A percentile compares a stretch with the other conserved stretches of the same genome.
Conservation (phyloP, 1,140 invertebrate species). For the Neodiprion lecontei region DNA sequence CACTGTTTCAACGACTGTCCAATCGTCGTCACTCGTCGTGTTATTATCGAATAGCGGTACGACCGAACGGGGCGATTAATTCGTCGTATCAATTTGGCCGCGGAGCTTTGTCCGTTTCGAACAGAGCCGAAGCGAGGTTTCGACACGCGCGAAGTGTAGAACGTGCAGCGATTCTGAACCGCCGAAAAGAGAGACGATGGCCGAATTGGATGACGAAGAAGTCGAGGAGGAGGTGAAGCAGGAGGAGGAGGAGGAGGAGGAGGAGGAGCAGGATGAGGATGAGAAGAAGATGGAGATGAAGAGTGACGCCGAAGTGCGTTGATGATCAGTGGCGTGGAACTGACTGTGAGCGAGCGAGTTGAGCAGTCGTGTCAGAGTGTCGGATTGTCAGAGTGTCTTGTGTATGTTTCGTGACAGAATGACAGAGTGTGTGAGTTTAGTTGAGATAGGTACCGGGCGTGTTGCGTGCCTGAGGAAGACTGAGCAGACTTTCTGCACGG, state of each 20-base stretch:
- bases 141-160: background rate
- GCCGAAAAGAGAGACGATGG: no score
- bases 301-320: background rate
- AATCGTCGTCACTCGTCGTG: no score
- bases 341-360: background rate
- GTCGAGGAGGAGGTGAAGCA: no score
- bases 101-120: no score
- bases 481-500: background rate
- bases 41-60: no score
- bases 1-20: no score
- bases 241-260: no score
- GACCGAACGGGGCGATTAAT: no score
- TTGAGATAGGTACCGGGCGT: background rate
- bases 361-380: background rate
- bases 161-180: background rate
- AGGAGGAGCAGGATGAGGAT: no score
- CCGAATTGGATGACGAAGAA: no score
- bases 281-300: no score
- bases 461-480: slow-evolving; percentile 6
- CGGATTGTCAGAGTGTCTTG: background rate
- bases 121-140: background rate
- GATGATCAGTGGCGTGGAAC: background rate
- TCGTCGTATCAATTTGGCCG: no score
- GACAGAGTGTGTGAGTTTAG: slow-evolving; percentile 7
- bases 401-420: background rate